phyloP scores from a whole-genome alignment of 2,888 invertebrate genomes.

The Opisthograptis luteolata region DNA sequence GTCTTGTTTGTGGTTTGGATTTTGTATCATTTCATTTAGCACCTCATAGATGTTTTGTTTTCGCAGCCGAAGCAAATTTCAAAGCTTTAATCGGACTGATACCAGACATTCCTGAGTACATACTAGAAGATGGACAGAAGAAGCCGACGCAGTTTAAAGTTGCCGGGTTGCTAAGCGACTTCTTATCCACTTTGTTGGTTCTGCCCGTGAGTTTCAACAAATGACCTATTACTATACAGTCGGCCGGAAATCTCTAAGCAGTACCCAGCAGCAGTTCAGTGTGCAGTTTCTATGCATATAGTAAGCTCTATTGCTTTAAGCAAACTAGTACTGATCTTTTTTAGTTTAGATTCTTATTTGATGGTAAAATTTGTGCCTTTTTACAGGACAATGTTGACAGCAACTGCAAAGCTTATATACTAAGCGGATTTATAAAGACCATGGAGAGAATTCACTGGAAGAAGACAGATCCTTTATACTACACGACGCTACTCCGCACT shows the following conservation, averaged over 20 bases:
- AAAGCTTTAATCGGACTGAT: conserved; percentile 93
- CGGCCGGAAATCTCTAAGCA: no score
- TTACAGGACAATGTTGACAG: conserved; percentile 93
- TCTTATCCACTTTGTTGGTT: conserved; percentile 91
- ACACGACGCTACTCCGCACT: conserved; percentile 88
- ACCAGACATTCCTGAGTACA: conserved; percentile 88
- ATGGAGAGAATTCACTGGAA: conserved; percentile 90
- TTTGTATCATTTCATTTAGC: no score
- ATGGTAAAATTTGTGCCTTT: not conserved
- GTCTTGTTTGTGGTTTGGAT: no score
- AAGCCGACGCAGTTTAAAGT: conserved; percentile 90
- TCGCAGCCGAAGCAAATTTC: conserved; percentile 95
- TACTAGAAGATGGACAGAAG: conserved; percentile 89
- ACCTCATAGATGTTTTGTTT: conserved; percentile 1
- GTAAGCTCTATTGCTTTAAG: no score
- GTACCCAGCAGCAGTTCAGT: no score
- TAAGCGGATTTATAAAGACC: conserved; percentile 91
- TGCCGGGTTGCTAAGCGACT: conserved; percentile 88
- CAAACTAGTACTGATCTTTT: no score
- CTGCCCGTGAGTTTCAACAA: conserved; percentile 86
- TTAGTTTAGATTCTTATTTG: no score
- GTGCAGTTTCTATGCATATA: no score
- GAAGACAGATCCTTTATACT: conserved; percentile 86
- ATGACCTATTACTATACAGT: not conserved
- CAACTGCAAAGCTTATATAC: conserved; percentile 91